Base-by-base conservation (phyloP, 2,113 vertebrate species). In the Phaethon lepturus region DNA sequence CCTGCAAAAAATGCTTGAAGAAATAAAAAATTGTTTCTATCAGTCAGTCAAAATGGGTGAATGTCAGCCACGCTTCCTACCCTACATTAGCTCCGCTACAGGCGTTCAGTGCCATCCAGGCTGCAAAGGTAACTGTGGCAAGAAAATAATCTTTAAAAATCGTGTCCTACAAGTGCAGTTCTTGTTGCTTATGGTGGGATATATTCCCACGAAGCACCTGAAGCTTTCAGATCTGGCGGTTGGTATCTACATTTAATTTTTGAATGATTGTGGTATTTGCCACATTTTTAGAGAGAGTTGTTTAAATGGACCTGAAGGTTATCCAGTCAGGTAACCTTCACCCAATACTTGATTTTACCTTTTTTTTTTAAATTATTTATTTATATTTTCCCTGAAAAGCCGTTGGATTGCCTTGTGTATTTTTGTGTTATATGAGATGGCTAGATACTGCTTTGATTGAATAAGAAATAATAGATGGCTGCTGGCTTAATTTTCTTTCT, bases 171-270 rank as follows among this genome's bases (percentile, higher is more conserved):
- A 3, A 18, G 67, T 3, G 16, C 24, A 8, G 13, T 15, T 69
- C 42, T 44, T 15, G 12, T 17, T 31, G 31, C 17, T 40, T 28
- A 2, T 10, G 13, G 19, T 42, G 53, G 67, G 44, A 25, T 10
- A 3, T 3, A 0, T 24, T 62, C 49, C n/a, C 42, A 9, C 0
- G 2, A 23, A 42, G 17, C 9, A 26, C 49, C 23, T 13, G 18
- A 25, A n/a, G 24, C 33, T 17, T 40, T 50, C 1, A 3, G 59
- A 11, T 20, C 53, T n/a, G 19, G 13, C 1, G 6, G 31, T 5
- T 42, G 33, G 18, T 19, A 9, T 29, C 33, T 35, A 53, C 40
- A 1, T 10, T 29, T 19, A 2, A 2, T 24, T 58, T n/a, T 15
- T 7, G n/a, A 42, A 7, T 13, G 42, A 49, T 44, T 7, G 4